Evolutionary conservation across 2,888 invertebrate genomes (phyloP).

Genomic region (Oligia latruncula): DNA sequence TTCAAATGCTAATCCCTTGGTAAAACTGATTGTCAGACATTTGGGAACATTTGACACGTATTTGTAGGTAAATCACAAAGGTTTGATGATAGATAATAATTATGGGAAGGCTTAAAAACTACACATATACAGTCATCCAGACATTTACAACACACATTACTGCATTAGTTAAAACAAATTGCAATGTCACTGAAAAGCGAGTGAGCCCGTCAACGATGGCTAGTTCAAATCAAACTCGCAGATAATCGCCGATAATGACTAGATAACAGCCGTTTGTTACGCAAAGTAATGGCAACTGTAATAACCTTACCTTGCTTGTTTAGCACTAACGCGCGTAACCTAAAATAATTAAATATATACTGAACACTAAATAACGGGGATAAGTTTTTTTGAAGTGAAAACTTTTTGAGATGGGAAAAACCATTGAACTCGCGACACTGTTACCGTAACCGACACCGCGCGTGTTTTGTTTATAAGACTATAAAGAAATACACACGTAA

Average conservation of each 20-base stretch:
- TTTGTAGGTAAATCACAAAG: background rate
- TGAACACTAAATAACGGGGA: background rate
- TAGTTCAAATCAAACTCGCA: conserved; percentile 46
- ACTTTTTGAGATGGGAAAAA: too few relatives aligned
- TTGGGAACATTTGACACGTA: background rate
- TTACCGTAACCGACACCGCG: too few relatives aligned
- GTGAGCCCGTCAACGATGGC: conserved; percentile 8
- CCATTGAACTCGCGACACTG: too few relatives aligned
- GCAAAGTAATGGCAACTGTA: conserved; percentile 33
- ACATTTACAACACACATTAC: background rate
- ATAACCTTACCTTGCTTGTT: conserved; percentile 31
- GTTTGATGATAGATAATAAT: background rate
- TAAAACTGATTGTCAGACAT: too few relatives aligned
- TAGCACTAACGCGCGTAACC: conserved; percentile 1
- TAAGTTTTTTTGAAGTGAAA: background rate
- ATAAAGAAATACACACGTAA: too few relatives aligned
- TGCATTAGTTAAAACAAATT: background rate
- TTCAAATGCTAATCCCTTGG: background rate
- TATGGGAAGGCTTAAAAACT: background rate
- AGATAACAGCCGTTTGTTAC: conserved; percentile 52
- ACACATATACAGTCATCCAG: background rate
- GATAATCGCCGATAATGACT: conserved; percentile 59
- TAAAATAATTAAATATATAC: background rate
- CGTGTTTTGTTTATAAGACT: too few relatives aligned
- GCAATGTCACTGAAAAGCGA: conserved; percentile 2